Conservation (phyloP, 2,888 invertebrate genomes). For the Diogma glabrata region DNA sequence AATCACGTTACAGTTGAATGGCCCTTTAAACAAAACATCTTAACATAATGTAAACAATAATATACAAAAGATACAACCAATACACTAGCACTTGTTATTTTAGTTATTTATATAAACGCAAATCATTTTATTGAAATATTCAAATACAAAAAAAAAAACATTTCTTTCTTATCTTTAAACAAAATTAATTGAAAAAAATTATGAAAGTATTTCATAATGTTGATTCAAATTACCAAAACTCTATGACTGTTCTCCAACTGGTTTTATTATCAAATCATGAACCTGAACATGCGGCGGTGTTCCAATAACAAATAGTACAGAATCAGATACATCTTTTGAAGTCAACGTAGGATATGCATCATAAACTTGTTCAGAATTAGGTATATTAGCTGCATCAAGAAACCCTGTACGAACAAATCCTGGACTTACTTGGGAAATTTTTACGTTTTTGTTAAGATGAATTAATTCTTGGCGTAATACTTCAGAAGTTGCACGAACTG, state of each 20-base stretch:
- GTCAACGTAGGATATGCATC: conserved; percentile 9
- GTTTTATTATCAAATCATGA: conserved; percentile 5
- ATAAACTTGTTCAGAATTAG: not conserved
- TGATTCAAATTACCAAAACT: no score
- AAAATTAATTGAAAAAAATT: no score
- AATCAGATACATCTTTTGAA: conserved; percentile 23
- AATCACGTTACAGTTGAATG: no score
- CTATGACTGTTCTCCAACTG: conserved; percentile 5
- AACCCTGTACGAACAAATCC: conserved; percentile 2
- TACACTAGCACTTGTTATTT: no score
- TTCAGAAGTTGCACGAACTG: conserved; percentile 26
- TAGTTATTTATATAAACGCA: no score
- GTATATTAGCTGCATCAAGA: not conserved
- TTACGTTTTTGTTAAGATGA: not conserved
- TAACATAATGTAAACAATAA: no score
- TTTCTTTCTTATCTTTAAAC: no score
- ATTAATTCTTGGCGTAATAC: conserved; percentile 24
- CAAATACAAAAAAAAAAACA: no score
- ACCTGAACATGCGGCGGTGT: conserved; percentile 26
- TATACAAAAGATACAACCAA: no score
- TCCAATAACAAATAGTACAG: conserved; percentile 24
- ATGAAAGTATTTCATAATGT: no score
- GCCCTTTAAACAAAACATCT: no score
- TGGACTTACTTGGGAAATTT: not conserved
- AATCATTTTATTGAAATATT: no score